phyloP scores from a whole-genome alignment of 2,113 vertebrate genomes.

The Hydrolagus affinis region DNA sequence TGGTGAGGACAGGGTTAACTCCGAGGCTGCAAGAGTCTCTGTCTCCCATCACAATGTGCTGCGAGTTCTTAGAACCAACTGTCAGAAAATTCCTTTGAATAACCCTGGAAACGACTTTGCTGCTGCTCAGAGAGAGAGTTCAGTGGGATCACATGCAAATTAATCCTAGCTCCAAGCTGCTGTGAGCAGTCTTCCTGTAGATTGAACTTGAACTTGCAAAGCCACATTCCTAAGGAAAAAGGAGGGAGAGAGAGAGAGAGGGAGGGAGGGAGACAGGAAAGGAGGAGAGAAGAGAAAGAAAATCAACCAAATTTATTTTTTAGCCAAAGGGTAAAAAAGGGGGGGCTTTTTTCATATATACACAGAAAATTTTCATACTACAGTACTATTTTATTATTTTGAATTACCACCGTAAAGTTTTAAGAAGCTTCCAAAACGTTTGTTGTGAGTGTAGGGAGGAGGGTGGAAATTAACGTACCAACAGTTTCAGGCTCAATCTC shows the following conservation, averaged over 20 bases:
- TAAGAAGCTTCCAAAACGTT: too few species aligned
- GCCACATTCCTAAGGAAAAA: not conserved
- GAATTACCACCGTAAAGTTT: too few species aligned
- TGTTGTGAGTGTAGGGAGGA: too few species aligned
- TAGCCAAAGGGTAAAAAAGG: too few species aligned
- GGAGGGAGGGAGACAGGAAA: not conserved
- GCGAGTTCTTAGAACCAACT: conserved; percentile 37
- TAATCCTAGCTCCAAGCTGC: conserved; percentile 54
- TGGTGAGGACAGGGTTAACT: not conserved
- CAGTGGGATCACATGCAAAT: conserved; percentile 58
- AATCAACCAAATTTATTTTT: too few species aligned
- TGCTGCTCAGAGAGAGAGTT: conserved; percentile 46
- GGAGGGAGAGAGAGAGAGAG: not conserved
- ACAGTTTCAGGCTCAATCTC: too few species aligned
- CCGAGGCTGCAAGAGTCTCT: not conserved
- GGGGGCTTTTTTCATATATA: too few species aligned
- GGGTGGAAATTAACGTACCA: too few species aligned
- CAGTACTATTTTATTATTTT: too few species aligned
- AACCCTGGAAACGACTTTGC: conserved; percentile 55
- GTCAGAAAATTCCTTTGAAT: conserved; percentile 57
- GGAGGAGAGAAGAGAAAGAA: too few species aligned
- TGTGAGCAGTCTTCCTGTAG: conserved; percentile 48
- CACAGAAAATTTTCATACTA: too few species aligned
- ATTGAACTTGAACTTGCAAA: conserved; percentile 60
- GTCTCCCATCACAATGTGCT: not conserved